Evolutionary conservation across 2,113 vertebrate species (phyloP).

Genomic region (Suricata suricatta): DNA sequence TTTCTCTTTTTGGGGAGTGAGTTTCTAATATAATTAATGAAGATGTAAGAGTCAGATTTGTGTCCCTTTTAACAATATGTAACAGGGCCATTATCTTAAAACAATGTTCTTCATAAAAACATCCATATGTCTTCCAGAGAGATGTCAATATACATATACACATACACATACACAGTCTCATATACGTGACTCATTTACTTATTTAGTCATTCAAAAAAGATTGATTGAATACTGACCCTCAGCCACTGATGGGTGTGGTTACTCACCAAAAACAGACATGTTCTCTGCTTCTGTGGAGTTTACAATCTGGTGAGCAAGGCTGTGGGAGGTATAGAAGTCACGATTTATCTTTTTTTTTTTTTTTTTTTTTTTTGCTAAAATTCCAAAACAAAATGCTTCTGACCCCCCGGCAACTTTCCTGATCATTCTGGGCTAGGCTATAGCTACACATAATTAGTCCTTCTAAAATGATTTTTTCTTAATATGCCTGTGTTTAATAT

Average conservation of each 20-base stretch:
- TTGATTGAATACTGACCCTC: background rate
- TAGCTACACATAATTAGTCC: background rate
- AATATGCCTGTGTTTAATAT: background rate
- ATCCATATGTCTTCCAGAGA: background rate
- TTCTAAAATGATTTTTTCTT: background rate
- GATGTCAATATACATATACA: too few species aligned
- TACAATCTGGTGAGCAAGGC: background rate
- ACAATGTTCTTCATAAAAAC: background rate
- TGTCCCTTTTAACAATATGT: background rate
- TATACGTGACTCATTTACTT: background rate
- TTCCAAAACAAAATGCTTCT: background rate
- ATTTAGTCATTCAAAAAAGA: background rate
- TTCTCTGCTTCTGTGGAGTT: background rate
- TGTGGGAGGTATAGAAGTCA: background rate
- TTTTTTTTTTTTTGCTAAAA: background rate
- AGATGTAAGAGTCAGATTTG: background rate
- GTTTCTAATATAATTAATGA: background rate
- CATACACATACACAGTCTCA: too few species aligned
- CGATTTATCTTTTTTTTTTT: background rate
- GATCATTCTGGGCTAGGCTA: background rate
- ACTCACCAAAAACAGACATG: background rate
- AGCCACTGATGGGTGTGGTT: fast-evolving
- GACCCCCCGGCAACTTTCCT: too few species aligned
- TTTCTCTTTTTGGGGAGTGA: background rate
- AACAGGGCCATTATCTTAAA: background rate